phyloP scores from a whole-genome alignment of 1,140 invertebrate species.

The Danaus melanippus region DNA sequence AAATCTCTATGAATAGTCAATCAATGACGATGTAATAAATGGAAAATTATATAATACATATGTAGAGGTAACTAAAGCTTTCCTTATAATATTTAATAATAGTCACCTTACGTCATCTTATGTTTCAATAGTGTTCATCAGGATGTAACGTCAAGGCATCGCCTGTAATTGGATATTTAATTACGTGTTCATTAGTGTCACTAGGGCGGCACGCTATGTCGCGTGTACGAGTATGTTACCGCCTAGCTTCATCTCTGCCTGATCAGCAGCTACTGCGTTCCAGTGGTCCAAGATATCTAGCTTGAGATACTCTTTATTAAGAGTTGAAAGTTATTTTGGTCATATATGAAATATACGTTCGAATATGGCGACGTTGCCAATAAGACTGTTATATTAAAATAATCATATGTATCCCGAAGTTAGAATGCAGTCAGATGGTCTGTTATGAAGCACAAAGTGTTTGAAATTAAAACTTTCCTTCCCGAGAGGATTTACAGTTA shows the following conservation, averaged over 20 bases:
- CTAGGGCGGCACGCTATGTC: slow-evolving; percentile 40
- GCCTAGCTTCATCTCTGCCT: too few relatives aligned
- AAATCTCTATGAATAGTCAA: too few relatives aligned
- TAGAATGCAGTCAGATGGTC: slow-evolving; percentile 7
- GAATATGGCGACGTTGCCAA: too few relatives aligned
- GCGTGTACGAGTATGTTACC: slow-evolving; percentile 38
- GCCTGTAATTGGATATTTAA: slow-evolving; percentile 16
- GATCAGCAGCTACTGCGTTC: too few relatives aligned
- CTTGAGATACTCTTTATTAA: too few relatives aligned
- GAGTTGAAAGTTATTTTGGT: too few relatives aligned
- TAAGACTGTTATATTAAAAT: too few relatives aligned
- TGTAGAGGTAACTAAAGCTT: too few relatives aligned
- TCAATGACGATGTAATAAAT: too few relatives aligned
- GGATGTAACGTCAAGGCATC: slow-evolving; percentile 3
- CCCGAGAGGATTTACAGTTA: slow-evolving; percentile 6
- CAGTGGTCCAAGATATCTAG: too few relatives aligned
- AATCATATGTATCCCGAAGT: slow-evolving; percentile 5
- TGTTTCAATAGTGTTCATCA: neutral
- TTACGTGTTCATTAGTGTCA: slow-evolving; percentile 25
- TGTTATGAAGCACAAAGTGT: slow-evolving; percentile 12
- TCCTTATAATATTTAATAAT: neutral
- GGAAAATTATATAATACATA: too few relatives aligned
- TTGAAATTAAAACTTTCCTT: slow-evolving; percentile 11
- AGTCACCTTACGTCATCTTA: neutral
- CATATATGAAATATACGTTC: too few relatives aligned